These are phyloP conservation scores for Echinarachnius parma DNA, from an alignment of 53 echinoderm and acorn worm genomes.

Conservation along the genomic window DNA sequence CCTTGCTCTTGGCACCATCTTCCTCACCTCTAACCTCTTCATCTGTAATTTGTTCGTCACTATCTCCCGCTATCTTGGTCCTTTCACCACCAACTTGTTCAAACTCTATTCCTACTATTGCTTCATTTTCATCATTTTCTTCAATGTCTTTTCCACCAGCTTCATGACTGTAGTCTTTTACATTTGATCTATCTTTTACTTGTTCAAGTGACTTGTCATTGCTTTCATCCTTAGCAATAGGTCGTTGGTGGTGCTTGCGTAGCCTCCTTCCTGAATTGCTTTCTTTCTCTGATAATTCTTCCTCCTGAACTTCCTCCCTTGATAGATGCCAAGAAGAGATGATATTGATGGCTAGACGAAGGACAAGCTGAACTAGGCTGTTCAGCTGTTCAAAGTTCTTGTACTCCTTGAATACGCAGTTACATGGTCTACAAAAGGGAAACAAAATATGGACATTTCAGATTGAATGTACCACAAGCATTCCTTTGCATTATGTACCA, in stretches of 20 bases:
- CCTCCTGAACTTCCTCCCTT: constrained; percentile 28
- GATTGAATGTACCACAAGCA: too few relatives aligned
- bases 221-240: background rate
- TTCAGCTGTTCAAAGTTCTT: constrained; percentile 86
- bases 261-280: background rate
- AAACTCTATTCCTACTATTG: too few relatives aligned
- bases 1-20: background rate
- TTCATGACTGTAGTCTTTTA: too few relatives aligned
- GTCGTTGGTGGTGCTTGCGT: background rate
- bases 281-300: constrained; percentile 8
- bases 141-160: constrained; percentile 27
- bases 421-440: constrained; percentile 61
- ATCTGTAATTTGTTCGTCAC: background rate
- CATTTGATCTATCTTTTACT: background rate
- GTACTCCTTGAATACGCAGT: constrained; percentile 78
- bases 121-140: constrained; percentile 25
- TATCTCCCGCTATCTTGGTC: background rate
- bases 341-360: constrained; percentile 76
- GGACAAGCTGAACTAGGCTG: constrained; percentile 70
- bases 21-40: constrained; percentile 4
- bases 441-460: too few relatives aligned
- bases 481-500: too few relatives aligned
- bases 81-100: constrained; percentile 7
- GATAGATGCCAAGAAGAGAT: constrained; percentile 46
- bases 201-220: background rate